phyloP scores from a whole-genome alignment of 2,797 vertebrate species.

The Gymnoscopelus braueri region DNA sequence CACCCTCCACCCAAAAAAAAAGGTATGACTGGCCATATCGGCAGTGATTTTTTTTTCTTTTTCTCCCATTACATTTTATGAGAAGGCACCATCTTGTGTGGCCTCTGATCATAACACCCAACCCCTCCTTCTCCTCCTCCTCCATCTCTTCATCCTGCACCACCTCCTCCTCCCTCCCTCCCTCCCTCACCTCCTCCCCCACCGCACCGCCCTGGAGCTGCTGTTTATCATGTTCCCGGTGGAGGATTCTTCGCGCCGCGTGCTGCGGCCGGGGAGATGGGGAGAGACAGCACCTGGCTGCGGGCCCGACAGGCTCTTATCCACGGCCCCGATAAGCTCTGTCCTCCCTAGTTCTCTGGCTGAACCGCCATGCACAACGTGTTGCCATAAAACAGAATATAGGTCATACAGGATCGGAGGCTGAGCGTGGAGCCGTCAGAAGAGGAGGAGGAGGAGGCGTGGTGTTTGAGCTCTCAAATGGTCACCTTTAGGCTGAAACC shows the following conservation, averaged over 20 bases:
- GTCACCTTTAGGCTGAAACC: not conserved
- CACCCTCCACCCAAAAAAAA: conserved; percentile 54
- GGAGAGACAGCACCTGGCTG: conserved; percentile 69
- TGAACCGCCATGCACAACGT: conserved; percentile 37
- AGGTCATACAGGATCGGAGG: conserved; percentile 55
- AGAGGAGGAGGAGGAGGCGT: conserved; percentile 38
- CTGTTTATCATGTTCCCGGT: conserved; percentile 76
- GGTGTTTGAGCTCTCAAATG: conserved; percentile 18
- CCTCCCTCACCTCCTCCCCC: conserved; percentile 42
- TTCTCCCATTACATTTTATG: conserved; percentile 82
- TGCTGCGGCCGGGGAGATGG: conserved; percentile 56
- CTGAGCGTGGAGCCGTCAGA: conserved; percentile 50
- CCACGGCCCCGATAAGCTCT: conserved; percentile 65
- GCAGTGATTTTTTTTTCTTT: conserved; percentile 65
- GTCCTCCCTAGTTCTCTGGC: conserved; percentile 64
- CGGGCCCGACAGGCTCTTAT: conserved; percentile 62
- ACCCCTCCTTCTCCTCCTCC: conserved; percentile 26
- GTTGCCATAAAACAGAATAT: conserved; percentile 65
- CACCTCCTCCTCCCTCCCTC: not conserved
- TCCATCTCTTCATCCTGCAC: conserved; percentile 38
- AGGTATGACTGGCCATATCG: conserved; percentile 72
- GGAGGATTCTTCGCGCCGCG: conserved; percentile 57
- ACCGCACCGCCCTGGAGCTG: conserved; percentile 43
- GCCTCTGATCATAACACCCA: conserved; percentile 74
- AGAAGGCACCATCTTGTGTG: conserved; percentile 84